These are phyloP conservation scores for Phragmatobia fuliginosa DNA, from an alignment of 2,888 invertebrate genomes.

Conservation along the genomic window DNA sequence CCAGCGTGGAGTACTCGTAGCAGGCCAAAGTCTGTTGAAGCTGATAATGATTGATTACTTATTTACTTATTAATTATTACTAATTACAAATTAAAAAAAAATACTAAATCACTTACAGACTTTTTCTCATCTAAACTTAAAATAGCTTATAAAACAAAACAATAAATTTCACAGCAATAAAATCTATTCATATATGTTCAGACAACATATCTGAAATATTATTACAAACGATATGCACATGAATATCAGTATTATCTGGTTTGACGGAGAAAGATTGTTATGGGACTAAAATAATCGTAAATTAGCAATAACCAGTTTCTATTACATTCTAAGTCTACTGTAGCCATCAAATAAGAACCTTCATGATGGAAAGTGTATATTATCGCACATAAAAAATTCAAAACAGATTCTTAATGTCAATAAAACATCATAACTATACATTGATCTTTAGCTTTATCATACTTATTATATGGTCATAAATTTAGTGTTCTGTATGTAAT, in stretches of 20 bases:
- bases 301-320: not conserved
- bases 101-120: too few species aligned
- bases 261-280: not conserved
- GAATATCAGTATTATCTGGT: not conserved
- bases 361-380: slow-evolving; percentile 27
- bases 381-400: slow-evolving; percentile 30
- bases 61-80: too few species aligned
- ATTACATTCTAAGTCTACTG: not conserved
- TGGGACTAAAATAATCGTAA: not conserved
- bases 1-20: too few species aligned
- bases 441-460: slow-evolving; percentile 35
- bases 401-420: slow-evolving; percentile 36
- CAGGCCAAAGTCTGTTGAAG: too few species aligned
- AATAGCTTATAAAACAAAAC: not conserved
- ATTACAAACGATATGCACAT: not conserved
- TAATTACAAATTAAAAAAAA: too few species aligned
- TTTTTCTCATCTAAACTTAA: not conserved
- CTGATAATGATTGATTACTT: too few species aligned
- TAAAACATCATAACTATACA: slow-evolving; percentile 35
- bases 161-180: not conserved
- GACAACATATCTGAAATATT: not conserved
- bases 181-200: not conserved
- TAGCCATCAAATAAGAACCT: slow-evolving; percentile 12
- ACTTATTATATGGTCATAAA: slow-evolving; percentile 17
- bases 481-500: slow-evolving; percentile 4